phyloP scores from a whole-genome alignment of 2,797 vertebrate species.

The Xerus rutilus region DNA sequence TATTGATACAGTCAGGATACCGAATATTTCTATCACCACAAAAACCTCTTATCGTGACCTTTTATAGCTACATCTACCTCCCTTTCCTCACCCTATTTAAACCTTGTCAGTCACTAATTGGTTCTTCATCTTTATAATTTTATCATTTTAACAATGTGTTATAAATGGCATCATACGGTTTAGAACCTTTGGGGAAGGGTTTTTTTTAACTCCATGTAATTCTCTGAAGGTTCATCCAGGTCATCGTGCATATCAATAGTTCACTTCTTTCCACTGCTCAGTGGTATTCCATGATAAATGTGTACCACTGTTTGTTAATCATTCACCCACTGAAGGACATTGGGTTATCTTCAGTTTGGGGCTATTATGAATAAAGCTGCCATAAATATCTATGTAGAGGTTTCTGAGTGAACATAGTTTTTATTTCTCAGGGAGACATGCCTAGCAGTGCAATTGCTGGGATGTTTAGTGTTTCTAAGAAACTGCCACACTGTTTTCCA shows the following conservation, averaged over 20 bases:
- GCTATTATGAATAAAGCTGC: background rate
- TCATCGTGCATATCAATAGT: background rate
- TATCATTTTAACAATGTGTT: background rate
- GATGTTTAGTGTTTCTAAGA: slow-evolving; percentile 50
- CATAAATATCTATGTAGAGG: background rate
- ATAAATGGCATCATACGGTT: background rate
- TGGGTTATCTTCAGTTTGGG: background rate
- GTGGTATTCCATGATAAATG: background rate
- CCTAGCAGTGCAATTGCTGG: slow-evolving; percentile 28
- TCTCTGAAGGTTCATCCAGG: background rate
- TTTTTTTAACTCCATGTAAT: background rate
- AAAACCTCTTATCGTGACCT: background rate
- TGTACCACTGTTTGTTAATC: background rate
- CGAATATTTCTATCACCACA: background rate
- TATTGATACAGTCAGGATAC: background rate
- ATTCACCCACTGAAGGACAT: background rate
- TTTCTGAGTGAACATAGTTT: background rate
- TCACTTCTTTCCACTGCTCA: background rate
- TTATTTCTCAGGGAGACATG: slow-evolving; percentile 39
- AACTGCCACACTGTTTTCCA: slow-evolving; percentile 15
- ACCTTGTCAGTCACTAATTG: background rate
- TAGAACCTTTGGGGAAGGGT: background rate
- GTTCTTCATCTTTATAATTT: background rate
- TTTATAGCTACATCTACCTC: background rate
- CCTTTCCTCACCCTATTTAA: background rate